These are phyloP conservation scores for Syrrhaptes paradoxus DNA, from an alignment of 2,113 vertebrate genomes.

Conservation along the genomic window DNA sequence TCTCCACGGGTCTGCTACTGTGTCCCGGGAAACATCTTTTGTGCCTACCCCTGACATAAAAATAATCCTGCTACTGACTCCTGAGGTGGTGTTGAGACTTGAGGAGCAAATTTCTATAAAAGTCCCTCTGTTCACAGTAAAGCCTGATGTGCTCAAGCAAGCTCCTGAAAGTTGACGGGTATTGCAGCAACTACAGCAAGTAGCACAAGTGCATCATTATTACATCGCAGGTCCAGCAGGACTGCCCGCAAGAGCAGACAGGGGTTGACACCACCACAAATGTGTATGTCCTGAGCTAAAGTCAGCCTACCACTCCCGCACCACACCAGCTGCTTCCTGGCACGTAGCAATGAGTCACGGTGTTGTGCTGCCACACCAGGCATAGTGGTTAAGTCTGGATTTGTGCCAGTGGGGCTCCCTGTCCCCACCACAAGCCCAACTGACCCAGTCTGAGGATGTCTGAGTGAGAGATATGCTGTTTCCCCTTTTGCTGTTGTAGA, in stretches of 20 bases:
- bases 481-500: neutral
- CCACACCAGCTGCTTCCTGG: neutral
- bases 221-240: neutral
- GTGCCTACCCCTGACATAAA: neutral
- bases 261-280: neutral
- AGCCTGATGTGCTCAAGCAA: neutral
- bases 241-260: neutral
- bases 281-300: neutral
- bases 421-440: neutral
- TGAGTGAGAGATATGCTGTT: neutral
- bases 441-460: neutral
- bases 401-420: neutral
- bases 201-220: neutral
- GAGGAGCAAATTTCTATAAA: neutral
- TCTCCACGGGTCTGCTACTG: neutral
- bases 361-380: neutral
- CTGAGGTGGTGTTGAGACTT: neutral
- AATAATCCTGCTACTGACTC: neutral
- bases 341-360: rapidly evolving
- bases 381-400: neutral
- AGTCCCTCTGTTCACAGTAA: neutral
- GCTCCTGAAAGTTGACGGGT: neutral
- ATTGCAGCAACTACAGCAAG: neutral
- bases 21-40: neutral
- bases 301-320: neutral